Base-by-base conservation (phyloP, 2,888 invertebrate species). In the Keiferia lycopersicella region DNA sequence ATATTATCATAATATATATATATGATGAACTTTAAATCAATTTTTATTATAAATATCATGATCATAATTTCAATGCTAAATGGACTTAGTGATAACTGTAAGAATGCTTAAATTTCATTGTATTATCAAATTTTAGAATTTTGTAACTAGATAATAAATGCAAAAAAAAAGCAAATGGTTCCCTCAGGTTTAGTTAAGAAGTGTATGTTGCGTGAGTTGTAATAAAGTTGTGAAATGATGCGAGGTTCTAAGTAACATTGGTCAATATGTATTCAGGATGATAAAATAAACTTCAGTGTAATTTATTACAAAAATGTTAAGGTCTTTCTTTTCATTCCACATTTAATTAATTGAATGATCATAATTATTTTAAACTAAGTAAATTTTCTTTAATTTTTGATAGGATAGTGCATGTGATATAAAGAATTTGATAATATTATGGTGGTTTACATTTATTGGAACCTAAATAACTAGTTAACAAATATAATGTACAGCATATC, bases 221-320 rank as follows among this genome's bases (percentile, higher is more conserved):
- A 82, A 83, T 81, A 82, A 83, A 86, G 85, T 87, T 84, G 83
- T 87, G 86, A 84, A 81, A 76, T 83, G 83, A 84, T 80, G 83
- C 77, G 78, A 82, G 79, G 74, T 77, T 76, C 76, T 83, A 81
- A 84, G 80, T 80, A 80, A 83, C 80, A 81, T 83, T 80, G 83
- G 83, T 86, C 86, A 82, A 87, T 89, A 87, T 91, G 88, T 92
- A 90, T 88, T 90, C 90, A 85, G 82, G 81, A 87, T 87, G 86
- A 87, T 83, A 88, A 88, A 91, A 89, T 91, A 64, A 91, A 92
- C 86, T 91, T 91, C 91, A 91, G 88, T 92, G 92, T 92, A 91
- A 92, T 91, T 92, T 92, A 92, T 90, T 89, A 89, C 78, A 77
- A 75, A 75, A 73, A 63, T 61, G 22, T 74, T 74, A 74, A 81